Percentiles rank a stretch among this genome's conserved stretches.
Conservation (phyloP, 2,888 invertebrate species). For the Eupithecia insigniata region DNA sequence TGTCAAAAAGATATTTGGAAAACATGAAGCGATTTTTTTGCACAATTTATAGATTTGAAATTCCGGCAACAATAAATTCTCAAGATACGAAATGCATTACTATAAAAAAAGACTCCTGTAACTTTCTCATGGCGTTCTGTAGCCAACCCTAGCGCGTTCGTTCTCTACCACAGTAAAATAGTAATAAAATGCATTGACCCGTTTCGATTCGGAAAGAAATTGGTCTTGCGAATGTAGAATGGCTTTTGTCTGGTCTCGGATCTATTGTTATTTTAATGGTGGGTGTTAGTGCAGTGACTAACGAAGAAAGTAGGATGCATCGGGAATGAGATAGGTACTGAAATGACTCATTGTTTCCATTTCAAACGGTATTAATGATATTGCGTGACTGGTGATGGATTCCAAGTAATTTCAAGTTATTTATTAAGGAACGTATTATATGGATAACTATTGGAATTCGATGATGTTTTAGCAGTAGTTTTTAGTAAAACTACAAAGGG, state of each 20-base stretch:
- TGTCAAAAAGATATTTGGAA: not conserved
- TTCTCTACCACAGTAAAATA: constrained; percentile 43
- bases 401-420: no score
- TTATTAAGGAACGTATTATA: no score
- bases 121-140: constrained; percentile 2
- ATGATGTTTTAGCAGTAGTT: no score
- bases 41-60: not conserved
- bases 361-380: not conserved
- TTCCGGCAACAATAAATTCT: not conserved
- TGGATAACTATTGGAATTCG: no score
- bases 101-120: not conserved
- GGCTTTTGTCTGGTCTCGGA: constrained; percentile 42
- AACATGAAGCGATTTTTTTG: not conserved
- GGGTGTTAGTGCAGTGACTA: constrained; percentile 37
- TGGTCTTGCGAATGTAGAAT: constrained; percentile 43
- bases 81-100: not conserved
- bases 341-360: constrained; percentile 22
- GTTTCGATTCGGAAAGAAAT: constrained; percentile 45
- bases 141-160: constrained; percentile 39
- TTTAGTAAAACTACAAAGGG: no score
- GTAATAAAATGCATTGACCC: constrained; percentile 45
- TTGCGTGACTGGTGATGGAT: constrained; percentile 2
- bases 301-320: constrained; percentile 34
- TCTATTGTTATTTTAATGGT: constrained; percentile 40
- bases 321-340: constrained; percentile 16